Conservation (phyloP, 2,888 invertebrate genomes). For the Pammene fasciana region DNA sequence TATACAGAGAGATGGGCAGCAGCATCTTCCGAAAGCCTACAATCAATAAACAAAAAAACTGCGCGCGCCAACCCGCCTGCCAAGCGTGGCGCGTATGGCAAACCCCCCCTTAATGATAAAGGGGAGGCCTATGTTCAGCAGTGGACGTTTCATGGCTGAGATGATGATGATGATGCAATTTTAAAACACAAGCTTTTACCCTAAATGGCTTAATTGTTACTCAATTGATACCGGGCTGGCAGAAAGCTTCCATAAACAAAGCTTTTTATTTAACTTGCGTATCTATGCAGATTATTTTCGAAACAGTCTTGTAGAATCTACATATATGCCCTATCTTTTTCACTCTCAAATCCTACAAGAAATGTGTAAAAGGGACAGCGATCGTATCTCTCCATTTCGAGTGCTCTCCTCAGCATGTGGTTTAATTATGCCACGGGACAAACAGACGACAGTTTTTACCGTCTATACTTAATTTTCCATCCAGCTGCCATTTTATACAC, state of each 20-base stretch:
- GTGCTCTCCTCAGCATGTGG: conserved; percentile 64
- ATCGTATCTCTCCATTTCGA: not conserved
- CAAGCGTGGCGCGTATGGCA: too few species aligned
- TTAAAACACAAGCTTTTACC: not conserved
- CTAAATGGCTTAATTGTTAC: conserved; percentile 35
- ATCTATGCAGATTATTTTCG: conserved; percentile 3
- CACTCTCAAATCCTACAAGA: not conserved
- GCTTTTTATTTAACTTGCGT: conserved; percentile 44
- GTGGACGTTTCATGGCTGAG: too few species aligned
- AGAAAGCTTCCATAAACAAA: conserved; percentile 21
- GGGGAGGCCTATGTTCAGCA: too few species aligned
- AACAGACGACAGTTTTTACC: conserved; percentile 67
- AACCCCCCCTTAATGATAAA: too few species aligned
- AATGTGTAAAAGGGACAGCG: conserved; percentile 3
- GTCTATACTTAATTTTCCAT: conserved; percentile 24
- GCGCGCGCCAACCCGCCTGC: too few species aligned
- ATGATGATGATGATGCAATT: too few species aligned
- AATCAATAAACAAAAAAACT: too few species aligned
- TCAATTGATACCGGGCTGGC: conserved; percentile 32
- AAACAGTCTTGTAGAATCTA: not conserved
- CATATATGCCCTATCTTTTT: not conserved
- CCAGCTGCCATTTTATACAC: conserved; percentile 56
- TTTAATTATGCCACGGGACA: conserved; percentile 75
- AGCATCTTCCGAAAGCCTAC: too few species aligned
- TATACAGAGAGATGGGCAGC: too few species aligned